Percentiles rank a stretch among this genome's conserved stretches.
These are phyloP conservation scores for Chaetura pelagica DNA, from an alignment of 2,113 vertebrate species.

Conservation along the genomic window DNA sequence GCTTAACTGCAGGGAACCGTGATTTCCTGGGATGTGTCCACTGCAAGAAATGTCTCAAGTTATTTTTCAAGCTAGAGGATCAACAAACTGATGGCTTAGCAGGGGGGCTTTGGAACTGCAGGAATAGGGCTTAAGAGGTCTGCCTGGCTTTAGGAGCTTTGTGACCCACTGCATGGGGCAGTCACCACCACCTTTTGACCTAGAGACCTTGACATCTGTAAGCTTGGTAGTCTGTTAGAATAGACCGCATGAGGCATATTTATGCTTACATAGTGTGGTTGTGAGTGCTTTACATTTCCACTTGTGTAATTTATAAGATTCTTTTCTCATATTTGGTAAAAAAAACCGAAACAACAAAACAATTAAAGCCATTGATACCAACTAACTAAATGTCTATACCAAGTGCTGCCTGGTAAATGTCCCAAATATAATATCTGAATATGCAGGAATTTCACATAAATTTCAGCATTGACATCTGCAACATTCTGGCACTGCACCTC, in stretches of 20 bases:
- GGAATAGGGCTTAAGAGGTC: not conserved
- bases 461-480: not conserved
- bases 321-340: not conserved
- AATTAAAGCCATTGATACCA: not conserved
- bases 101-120: not conserved
- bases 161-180: constrained; percentile 36
- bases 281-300: not conserved
- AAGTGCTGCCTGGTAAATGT: not conserved
- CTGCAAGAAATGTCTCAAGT: not conserved
- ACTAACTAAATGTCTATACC: not conserved
- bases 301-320: not conserved
- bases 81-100: not conserved
- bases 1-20: not conserved
- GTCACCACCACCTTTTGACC: not conserved
- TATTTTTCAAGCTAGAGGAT: constrained; percentile 17
- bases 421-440: not conserved
- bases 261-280: not conserved
- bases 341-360: not conserved
- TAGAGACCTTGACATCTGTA: constrained; percentile 34
- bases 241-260: constrained; percentile 19
- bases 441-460: not conserved
- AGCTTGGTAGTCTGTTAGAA: not conserved
- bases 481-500: not conserved
- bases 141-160: not conserved
- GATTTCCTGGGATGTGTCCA: not conserved